A percentile compares a stretch with the other conserved stretches of the same genome.
phyloP scores from a whole-genome alignment of 2,888 invertebrate genomes.

The Thera obeliscata region DNA sequence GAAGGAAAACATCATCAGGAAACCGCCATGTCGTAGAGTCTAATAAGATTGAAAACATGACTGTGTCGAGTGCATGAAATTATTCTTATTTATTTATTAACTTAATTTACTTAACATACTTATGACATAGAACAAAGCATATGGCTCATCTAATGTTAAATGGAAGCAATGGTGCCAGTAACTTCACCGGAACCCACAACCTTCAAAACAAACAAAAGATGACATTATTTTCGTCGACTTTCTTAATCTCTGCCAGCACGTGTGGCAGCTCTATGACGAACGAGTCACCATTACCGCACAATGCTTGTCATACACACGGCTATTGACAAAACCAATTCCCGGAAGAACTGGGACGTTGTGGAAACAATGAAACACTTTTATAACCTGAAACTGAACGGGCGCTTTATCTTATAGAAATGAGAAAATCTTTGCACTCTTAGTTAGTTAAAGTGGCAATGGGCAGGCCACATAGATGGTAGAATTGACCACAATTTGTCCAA shows the following conservation, averaged over 20 bases:
- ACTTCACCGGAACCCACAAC: no score
- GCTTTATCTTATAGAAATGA: not conserved
- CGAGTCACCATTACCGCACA: constrained; percentile 30
- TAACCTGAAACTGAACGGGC: not conserved
- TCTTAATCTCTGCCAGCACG: not conserved
- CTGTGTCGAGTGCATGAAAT: no score
- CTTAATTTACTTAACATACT: no score
- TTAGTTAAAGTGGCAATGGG: not conserved
- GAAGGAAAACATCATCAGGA: no score
- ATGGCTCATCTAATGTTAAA: no score
- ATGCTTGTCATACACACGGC: constrained; percentile 40
- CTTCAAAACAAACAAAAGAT: no score
- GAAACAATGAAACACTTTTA: not conserved
- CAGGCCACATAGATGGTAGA: not conserved
- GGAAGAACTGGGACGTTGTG: not conserved
- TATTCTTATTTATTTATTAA: no score
- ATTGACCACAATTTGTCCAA: no score
- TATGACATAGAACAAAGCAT: no score
- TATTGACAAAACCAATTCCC: constrained; percentile 46
- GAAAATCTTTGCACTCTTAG: not conserved
- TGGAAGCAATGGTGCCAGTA: no score
- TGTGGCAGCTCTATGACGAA: constrained; percentile 8
- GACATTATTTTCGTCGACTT: not conserved
- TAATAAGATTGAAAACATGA: no score
- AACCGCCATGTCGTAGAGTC: no score